Evolutionary conservation across 2,888 invertebrate species (phyloP), one percentile per base, ranked within the genome.

Genomic region (Melieria omissa): DNA sequence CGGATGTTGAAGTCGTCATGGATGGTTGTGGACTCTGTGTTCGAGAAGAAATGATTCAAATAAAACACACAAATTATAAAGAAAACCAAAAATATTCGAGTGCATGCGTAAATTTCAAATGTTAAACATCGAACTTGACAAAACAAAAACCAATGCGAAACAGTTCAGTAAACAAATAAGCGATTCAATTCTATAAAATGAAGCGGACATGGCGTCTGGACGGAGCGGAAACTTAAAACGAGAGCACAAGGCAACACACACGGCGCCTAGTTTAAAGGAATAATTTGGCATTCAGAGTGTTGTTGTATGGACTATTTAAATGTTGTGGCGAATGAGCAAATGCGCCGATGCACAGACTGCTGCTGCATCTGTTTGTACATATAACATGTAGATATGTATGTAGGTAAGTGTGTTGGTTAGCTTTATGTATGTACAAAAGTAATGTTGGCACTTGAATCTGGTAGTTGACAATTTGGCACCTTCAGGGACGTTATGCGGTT

Each of bases 11-110:
- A 87, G 86, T 85, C 84, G 85, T 86, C 86, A 85, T 81, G 87
- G 86, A 80, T 84, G 92, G 92, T 85, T 91, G 88, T 82, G 93
- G 93, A 88, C 92, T 93, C 93, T 93, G 89, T 88, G 87, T 81
- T 84, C 77, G 80, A 83, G 80, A 75, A 77, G 73, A 80, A 76
- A 73, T 71, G 58, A 65, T 61, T 57, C 47, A 62, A 76, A 68
- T 44, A 73, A 74, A 74, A 70, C 54, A 63, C 46, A 64, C 12
- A 73, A 74, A 65, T 71, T 73, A 73, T 41, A 73, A 72, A 70
- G 49, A 69, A 74, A 73, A 73, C 55, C 74, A 71, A 49, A 42
- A 10, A 54, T 61, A 69, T 58, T 65, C 6, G 67, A 60, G 62
- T 62, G 71, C 44, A 68, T 73, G 67, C 54, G 65, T 70, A 65